phyloP scores from a whole-genome alignment of 1,140 invertebrate genomes.

The Drosophila arawakana region DNA sequence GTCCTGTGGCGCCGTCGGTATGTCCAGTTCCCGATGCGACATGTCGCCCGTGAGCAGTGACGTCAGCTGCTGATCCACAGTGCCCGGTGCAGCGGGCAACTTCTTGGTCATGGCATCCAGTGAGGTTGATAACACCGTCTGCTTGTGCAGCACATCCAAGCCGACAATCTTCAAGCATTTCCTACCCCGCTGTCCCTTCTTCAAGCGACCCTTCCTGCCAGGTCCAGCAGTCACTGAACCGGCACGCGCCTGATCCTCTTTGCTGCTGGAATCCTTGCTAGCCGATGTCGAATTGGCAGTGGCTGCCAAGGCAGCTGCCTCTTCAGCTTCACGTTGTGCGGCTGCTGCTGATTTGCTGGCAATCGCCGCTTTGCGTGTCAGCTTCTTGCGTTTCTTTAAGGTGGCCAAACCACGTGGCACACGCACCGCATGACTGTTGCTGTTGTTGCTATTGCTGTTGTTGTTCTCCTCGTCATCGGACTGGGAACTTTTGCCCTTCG shows the following conservation, averaged over 20 bases:
- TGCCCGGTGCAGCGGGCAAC: constrained; percentile 92
- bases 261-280: constrained; percentile 71
- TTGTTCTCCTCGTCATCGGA: constrained; percentile 86
- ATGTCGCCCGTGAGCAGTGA: constrained; percentile 88
- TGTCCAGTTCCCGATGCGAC: constrained; percentile 92
- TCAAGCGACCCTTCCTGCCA: constrained; percentile 74
- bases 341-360: constrained; percentile 81
- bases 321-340: constrained; percentile 75
- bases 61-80: constrained; percentile 94
- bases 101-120: constrained; percentile 87
- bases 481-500: constrained; percentile 86
- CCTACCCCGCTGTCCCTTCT: constrained; percentile 69
- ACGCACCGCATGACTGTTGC: constrained; percentile 38
- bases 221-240: constrained; percentile 44
- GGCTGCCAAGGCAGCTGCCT: constrained; percentile 61
- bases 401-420: constrained; percentile 66
- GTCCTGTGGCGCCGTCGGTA: constrained; percentile 90
- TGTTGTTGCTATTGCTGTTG: constrained; percentile 75
- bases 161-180: constrained; percentile 88
- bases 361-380: constrained; percentile 80
- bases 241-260: constrained; percentile 59
- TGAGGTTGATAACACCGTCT: constrained; percentile 94
- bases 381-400: constrained; percentile 82
- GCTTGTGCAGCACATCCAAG: constrained; percentile 94
- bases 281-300: constrained; percentile 50